Evolutionary conservation across 2,113 vertebrate species (phyloP).

Genomic region (Tonatia bakeri): DNA sequence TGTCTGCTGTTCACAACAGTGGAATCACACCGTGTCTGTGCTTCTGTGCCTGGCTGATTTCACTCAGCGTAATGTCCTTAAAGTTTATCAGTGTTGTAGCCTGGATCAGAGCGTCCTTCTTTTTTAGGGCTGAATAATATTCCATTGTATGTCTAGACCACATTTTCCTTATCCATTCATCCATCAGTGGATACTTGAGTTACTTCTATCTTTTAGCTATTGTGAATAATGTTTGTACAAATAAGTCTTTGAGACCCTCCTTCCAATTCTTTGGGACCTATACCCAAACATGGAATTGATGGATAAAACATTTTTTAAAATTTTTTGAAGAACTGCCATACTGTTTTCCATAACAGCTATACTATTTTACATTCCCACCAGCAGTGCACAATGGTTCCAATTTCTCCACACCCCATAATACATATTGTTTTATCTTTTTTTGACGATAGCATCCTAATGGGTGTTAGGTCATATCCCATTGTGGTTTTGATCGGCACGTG

Average conservation of each 20-base stretch:
- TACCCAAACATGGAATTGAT: background rate
- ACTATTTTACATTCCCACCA: background rate
- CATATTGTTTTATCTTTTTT: background rate
- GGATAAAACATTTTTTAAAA: background rate
- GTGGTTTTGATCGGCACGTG: background rate
- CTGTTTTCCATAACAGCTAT: background rate
- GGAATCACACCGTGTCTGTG: rapidly evolving
- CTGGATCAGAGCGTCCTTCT: background rate
- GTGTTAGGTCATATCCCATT: background rate
- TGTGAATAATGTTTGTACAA: background rate
- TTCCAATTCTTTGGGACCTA: background rate
- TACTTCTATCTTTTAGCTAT: background rate
- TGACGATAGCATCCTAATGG: background rate
- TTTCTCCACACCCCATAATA: background rate
- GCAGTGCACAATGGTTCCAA: background rate
- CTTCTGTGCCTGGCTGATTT: background rate
- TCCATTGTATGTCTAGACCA: background rate
- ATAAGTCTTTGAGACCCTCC: background rate
- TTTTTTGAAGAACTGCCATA: background rate
- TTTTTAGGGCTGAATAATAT: background rate
- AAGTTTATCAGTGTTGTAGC: background rate
- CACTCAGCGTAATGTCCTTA: background rate
- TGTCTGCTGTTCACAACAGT: rapidly evolving
- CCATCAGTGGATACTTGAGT: background rate
- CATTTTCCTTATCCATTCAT: background rate